Evolutionary conservation across 2,888 invertebrate species (phyloP), one percentile per base, ranked within the genome.

Genomic region (Germaria angustata): DNA sequence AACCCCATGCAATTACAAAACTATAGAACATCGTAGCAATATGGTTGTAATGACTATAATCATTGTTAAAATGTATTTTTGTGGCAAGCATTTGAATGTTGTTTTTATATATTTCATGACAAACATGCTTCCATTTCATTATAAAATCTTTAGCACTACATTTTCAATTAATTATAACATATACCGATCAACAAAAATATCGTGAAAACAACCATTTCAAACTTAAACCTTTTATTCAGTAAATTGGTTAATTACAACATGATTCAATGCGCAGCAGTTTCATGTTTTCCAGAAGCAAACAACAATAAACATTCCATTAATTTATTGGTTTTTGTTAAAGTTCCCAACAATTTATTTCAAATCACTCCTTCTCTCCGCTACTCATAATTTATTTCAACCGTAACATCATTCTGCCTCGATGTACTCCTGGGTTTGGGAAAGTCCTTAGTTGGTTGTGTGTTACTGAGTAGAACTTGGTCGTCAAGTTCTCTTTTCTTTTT

Each of bases 331-430:
- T 32, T 63, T 51, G 20, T 49, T 51, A 9, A 11, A 34, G 55
- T 53, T 65, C 8, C 55, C 34, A 73, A 28, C 61, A 61, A 61
- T 32, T 15, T 28, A 61, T 57, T 51, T 49, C 17, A 73, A 32
- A 53, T 61, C n/a, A n/a, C 28, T 3, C 6, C 34, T 22, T 39
- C 17, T 59, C 24, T 39, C 13, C 34, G n/a, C 41, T 20, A 41
- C 22, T 55, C 22, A 36, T 44, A 28, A 20, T 63, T 63, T 44
- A 24, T 13, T 34, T 73, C 65, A 75, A 17, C 13, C 20, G 3
- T 53, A 53, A 55, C 55, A 28, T 13, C 22, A 63, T 20, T 49
- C 17, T 39, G n/a, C 2, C 2, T 41, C n/a, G 2, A 13, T 28
- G 13, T 66, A 36, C 9, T 51, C 9, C 32, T 34, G 15, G 15